Evolutionary conservation across 2,797 vertebrate genomes (phyloP), one percentile per base, ranked within the genome.

Genomic region (Oreortyx pictus): DNA sequence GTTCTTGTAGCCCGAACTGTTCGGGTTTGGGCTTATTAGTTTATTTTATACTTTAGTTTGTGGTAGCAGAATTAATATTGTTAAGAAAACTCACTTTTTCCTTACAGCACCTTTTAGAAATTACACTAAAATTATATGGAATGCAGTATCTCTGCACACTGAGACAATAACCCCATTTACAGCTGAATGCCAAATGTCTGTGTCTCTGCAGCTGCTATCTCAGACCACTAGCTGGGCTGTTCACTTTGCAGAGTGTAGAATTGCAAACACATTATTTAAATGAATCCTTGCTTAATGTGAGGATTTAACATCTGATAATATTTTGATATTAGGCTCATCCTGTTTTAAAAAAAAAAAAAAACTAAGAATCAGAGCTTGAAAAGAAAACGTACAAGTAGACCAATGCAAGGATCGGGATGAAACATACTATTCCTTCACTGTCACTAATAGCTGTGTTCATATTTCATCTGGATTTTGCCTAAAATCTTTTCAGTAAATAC

Each of bases 391-490:
- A 41, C 15, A 50, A 18, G 35, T 74, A 66, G 39, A n/a, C 3
- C 22, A 80, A 0, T 15, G 35, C 70, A 39, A 57, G 54, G 22
- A 25, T 19, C 80, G 41, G 27, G 44, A 27, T 64, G 68, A 43
- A 82, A 46, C 33, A 5, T 60, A 27, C 33, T 78, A 1, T 72
- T 84, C 39, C 67, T 54, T 62, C 78, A 13, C 47, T 71, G 31
- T 44, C 33, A 71, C 33, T 76, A 43, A 49, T 22, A 68, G 25
- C 37, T 79, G 7, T 29, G 25, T 81, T 76, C 72, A 14, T 79
- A 33, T 79, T 88, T 84, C 19, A 73, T 62, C 14, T 83, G 50
- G 25, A 47, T 88, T 92, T 90, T 89, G 77, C 56, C 77, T 82
- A 70, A 20, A 85, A 76, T 33, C 80, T 89, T 23, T 44, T 76